Evolutionary conservation across 1,140 invertebrate species (phyloP).

Genomic region (Maniola jurtina): DNA sequence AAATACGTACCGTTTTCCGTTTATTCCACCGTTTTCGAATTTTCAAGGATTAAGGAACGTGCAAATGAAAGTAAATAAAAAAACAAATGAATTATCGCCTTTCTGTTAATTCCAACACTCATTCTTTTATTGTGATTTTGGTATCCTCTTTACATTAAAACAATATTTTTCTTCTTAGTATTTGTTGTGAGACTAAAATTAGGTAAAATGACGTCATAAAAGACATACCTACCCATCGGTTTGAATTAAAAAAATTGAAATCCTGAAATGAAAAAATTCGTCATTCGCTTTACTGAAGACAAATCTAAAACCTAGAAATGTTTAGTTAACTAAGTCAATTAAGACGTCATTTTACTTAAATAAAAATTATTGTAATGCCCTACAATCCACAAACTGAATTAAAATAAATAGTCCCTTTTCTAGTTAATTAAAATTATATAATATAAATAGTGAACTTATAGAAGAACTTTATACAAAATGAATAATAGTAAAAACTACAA

Average conservation of each 20-base stretch:
- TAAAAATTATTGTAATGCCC: constrained; percentile 45
- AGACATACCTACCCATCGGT: background rate
- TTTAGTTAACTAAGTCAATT: background rate
- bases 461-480: constrained; percentile 70
- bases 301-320: no score
- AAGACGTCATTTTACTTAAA: constrained; percentile 52
- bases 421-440: constrained; percentile 66
- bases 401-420: constrained; percentile 72
- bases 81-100: constrained; percentile 65
- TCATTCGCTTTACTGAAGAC: no score
- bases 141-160: constrained; percentile 62
- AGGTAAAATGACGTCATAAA: constrained; percentile 53
- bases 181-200: constrained; percentile 78
- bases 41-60: constrained; percentile 54
- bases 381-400: constrained; percentile 54
- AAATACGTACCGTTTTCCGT: constrained; percentile 70
- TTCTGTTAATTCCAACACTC: constrained; percentile 77
- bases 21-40: constrained; percentile 53
- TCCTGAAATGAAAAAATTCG: constrained; percentile 19
- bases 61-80: constrained; percentile 57
- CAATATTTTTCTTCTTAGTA: constrained; percentile 67
- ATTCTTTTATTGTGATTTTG: constrained; percentile 77
- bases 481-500: constrained; percentile 41
- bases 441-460: constrained; percentile 70
- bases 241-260: constrained; percentile 5